Base-by-base conservation (phyloP, 2,113 vertebrate species). In the Choloepus hoffmanni region DNA sequence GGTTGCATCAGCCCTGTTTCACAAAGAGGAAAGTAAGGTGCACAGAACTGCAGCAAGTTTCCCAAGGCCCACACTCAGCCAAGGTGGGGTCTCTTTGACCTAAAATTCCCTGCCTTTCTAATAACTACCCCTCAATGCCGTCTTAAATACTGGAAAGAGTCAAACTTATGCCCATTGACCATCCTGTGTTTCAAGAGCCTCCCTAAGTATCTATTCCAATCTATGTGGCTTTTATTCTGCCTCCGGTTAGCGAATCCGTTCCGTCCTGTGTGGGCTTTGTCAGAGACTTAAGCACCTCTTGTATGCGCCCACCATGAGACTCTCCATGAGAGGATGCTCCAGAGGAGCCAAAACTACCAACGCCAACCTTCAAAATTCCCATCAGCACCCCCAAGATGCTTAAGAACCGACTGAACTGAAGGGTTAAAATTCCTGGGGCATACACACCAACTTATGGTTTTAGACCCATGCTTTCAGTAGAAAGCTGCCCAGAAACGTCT, bases 401-500 rank as follows among this genome's bases (percentile, higher is more conserved):
- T 92, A 85, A 94, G 74, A 33, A 65, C 43, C 30, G 16, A 33
- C 30, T 79, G 50, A 76, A 76, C 0, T n/a, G 45, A 95, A 93
- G 50, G 85, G 88, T 73, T 94, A 81, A 91, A 67, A 90, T 78
- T 21, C 60, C 76, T 16, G 13, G 24, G 53, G 36, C 26, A 84
- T 94, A 87, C 78, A 90, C 36, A 48, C 0, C 92, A 73, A 77
- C 70, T 96, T 45, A 63, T 30, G 40, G 55, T 70, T 77, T 84
- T 73, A 93, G 92, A 88, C 50, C 53, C 48, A 77, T 43, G 23
- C 21, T 72, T 95, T 90, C 68, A 84, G 92, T 30, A 92, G 53
- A 65, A 79, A 95, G 67, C 21, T 85, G 68, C 45, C 83, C 53
- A 84, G 85, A 94, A 94, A 95, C 60, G 63, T 79, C 43, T 63